Base-by-base conservation (phyloP, 2,888 invertebrate genomes). In the Tenthredo scrophulariae region DNA sequence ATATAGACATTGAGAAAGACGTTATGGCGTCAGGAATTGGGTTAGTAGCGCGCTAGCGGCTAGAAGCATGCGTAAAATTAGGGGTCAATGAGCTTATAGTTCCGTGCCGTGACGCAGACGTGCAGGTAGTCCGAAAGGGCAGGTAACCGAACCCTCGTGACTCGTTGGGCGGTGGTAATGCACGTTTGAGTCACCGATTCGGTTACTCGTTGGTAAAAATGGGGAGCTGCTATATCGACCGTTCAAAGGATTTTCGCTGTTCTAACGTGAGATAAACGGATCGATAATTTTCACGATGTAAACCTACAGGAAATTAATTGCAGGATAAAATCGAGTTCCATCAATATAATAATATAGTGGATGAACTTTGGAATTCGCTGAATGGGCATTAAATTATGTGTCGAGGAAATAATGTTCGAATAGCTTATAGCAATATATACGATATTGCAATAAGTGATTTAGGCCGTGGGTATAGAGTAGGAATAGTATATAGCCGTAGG, bases 1-100 rank as follows among this genome's bases (percentile, higher is more conserved):
- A 70, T 70, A 37, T 37, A n/a, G 46, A 46, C 75, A 46, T 75
- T 75, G 43, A 43, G 46, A 75, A 75, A 46, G 46, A 46, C 46
- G 46, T 46, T 26, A 46, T 46, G 15, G 43, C 75, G 75, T 75
- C 46, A 75, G 86, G 87, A 91, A 92, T 87, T 87, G 89, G 92
- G 92, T 92, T 90, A 93, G 92, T 93, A 89, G 92, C 86, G 90
- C 92, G 89, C 87, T 33, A 37, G 79, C 82, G 70, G 86, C 88
- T 86, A 86, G 88, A 89, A 89, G 89, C 89, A 89, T 90, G 89
- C 89, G 91, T 91, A 91, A 92, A 93, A 93, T 92, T 90, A 90
- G 87, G 90, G 91, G 92, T 90, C 93, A 92, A 92, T 89, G 92
- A 92, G 91, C 92, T 79, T n/a, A 1, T 18, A 54, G 46, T 33